Evolutionary conservation across 2,797 vertebrate species (phyloP), one percentile per base, ranked within the genome.

Genomic region (Sebastes diaconus): DNA sequence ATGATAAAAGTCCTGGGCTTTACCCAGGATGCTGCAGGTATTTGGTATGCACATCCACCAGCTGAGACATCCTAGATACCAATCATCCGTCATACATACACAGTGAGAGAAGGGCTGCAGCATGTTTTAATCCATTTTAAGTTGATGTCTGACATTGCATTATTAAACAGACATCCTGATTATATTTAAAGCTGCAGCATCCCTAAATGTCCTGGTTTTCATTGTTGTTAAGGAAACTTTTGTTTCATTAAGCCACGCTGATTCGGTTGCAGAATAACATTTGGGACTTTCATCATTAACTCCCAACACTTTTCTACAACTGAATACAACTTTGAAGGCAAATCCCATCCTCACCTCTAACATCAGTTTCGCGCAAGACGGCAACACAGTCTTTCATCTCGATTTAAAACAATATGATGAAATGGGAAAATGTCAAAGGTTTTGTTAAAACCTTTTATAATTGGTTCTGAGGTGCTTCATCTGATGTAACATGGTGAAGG

Each of bases 401-500:
- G 54, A 85, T 80, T 77, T 79, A 60, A 82, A 84, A 84, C 74
- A 87, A 83, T 80, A 66, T 87, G 87, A 92, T 82, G 87, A 90
- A 91, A 90, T 55, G 46, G 59, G 22, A 60, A 89, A 75, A 77
- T 73, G 69, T 86, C 81, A 80, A 68, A 72, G 75, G 65, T 89
- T 81, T 84, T 74, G 36, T 79, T 80, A 74, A 87, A 90, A 64
- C 73, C 39, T 79, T 50, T 68, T 66, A 70, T 87, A 87, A 90
- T 80, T 86, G 75, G 27, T 55, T 76, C 58, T 79, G 84, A 90
- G 79, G 71, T 70, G 71, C 87, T 88, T 88, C 30, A 60, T 75
- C 83, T 92, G 92, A 92, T 83, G 90, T 72, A 90, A 90, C 68
- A 64, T 75, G 81, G 84, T 73, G 71, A 79, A 81, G 86, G 77